Evolutionary conservation across 1,140 invertebrate genomes (phyloP).

Genomic region (Metopolophium dirhodum): DNA sequence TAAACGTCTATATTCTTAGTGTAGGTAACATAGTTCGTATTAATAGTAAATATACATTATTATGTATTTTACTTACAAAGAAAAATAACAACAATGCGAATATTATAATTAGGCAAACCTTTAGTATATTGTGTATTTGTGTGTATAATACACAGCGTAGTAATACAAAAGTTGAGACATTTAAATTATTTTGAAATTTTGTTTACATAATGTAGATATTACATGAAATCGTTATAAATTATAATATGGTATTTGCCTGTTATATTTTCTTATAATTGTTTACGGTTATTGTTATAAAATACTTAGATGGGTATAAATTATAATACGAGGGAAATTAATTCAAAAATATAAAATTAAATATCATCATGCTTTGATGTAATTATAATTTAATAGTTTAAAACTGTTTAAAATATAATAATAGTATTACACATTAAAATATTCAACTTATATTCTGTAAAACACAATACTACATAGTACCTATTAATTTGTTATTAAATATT

Average conservation of each 20-base stretch:
- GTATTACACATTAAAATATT: not conserved
- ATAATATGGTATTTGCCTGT: not conserved
- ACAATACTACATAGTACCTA: not conserved
- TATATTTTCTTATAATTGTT: not conserved
- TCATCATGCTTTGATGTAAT: not conserved
- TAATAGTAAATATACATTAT: not conserved
- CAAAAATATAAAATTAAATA: not conserved
- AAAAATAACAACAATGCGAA: not conserved
- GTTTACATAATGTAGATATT: not conserved
- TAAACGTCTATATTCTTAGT: not conserved
- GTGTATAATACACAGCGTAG: not conserved
- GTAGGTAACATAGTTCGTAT: not conserved
- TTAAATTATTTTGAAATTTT: constrained; percentile 12
- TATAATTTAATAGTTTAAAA: not conserved
- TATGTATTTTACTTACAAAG: not conserved
- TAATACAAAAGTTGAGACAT: not conserved
- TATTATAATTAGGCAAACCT: not conserved
- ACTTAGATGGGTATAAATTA: not conserved
- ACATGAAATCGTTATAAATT: not conserved
- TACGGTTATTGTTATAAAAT: not conserved
- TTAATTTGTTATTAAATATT: no score
- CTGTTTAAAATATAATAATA: not conserved
- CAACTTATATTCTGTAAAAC: not conserved
- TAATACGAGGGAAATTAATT: not conserved
- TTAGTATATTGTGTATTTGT: not conserved